Evolutionary conservation across 1,140 invertebrate species (phyloP).

Genomic region (Cotesia glomerata): DNA sequence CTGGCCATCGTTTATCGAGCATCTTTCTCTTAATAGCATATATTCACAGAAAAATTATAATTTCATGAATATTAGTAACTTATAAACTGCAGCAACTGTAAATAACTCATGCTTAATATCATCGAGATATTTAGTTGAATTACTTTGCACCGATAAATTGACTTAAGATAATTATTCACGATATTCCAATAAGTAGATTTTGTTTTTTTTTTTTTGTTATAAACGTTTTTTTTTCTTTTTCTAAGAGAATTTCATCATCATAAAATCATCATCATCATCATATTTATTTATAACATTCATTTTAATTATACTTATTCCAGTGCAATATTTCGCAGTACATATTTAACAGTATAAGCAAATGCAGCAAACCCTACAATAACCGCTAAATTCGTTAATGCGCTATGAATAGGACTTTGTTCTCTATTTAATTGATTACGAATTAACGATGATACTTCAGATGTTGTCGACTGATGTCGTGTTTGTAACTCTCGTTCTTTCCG

Average conservation of each 20-base stretch:
- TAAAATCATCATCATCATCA: neutral
- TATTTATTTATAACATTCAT: neutral
- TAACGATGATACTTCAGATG: slow-evolving; percentile 54
- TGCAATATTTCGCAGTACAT: slow-evolving; percentile 71
- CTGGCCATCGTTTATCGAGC: too few species aligned
- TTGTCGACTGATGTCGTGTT: slow-evolving; percentile 48
- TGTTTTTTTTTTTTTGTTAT: neutral
- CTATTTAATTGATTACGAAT: slow-evolving; percentile 64
- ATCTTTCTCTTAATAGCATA: too few species aligned
- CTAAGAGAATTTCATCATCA: neutral
- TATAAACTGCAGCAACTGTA: too few species aligned
- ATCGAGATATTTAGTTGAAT: too few species aligned
- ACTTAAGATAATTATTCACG: neutral
- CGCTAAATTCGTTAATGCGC: slow-evolving; percentile 78
- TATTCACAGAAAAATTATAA: too few species aligned
- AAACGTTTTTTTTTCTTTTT: neutral
- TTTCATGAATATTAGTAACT: too few species aligned
- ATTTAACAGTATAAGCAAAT: slow-evolving; percentile 86
- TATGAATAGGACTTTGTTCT: slow-evolving; percentile 74
- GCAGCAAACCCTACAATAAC: slow-evolving; percentile 84
- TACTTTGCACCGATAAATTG: too few species aligned
- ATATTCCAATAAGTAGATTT: neutral
- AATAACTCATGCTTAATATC: too few species aligned
- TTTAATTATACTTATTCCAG: slow-evolving; percentile 45
- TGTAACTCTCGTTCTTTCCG: slow-evolving; percentile 60